Percentiles rank a stretch among this genome's conserved stretches.
These are phyloP conservation scores for Haliaeetus leucogaster DNA, from an alignment of 2,113 vertebrate genomes.

Conservation along the genomic window DNA sequence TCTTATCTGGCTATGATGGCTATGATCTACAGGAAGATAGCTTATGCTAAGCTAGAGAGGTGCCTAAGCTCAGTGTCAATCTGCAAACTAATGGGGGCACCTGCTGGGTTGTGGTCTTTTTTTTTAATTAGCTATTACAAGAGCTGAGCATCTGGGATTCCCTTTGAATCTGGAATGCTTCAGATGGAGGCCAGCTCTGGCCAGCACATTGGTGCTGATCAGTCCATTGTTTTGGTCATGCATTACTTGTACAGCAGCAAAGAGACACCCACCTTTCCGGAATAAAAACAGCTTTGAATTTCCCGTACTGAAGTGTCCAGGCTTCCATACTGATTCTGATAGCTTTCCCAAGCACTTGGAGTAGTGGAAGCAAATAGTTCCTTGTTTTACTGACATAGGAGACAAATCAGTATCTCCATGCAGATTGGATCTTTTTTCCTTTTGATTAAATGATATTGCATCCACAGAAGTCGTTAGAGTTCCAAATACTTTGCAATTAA, in stretches of 20 bases:
- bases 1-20: background rate
- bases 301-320: background rate
- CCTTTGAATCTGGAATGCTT: background rate
- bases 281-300: background rate
- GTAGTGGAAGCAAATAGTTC: background rate
- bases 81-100: background rate
- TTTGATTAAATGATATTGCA: background rate
- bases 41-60: background rate
- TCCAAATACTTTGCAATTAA: conserved; percentile 44
- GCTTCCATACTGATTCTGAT: background rate
- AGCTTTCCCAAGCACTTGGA: background rate
- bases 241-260: background rate
- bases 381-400: background rate
- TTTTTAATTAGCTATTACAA: background rate
- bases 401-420: background rate
- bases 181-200: background rate
- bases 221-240: background rate
- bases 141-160: background rate
- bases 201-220: background rate
- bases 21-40: background rate
- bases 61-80: background rate
- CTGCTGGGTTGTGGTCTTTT: background rate
- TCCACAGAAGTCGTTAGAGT: conserved; percentile 36
- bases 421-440: background rate
- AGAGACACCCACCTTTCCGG: background rate